Evolutionary conservation across 2,113 vertebrate genomes (phyloP).

Genomic region (Barnardius zonarius): DNA sequence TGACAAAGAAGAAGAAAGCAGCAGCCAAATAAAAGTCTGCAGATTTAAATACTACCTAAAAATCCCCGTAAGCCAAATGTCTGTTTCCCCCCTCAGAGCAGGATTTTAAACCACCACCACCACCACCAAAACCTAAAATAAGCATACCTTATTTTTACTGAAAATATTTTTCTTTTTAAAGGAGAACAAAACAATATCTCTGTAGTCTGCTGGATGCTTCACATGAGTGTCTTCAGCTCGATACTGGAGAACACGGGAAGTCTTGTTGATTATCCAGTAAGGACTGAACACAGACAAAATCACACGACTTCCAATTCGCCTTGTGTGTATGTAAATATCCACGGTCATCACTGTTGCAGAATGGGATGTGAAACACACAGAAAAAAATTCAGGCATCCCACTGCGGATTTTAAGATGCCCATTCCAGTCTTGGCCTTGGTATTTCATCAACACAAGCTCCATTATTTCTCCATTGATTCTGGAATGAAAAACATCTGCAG

Average conservation of each 20-base stretch:
- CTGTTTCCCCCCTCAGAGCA: neutral
- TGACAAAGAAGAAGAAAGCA: neutral
- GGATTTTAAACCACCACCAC: neutral
- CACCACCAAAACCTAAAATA: neutral
- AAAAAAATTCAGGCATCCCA: slow-evolving; percentile 82
- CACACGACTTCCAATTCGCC: slow-evolving; percentile 57
- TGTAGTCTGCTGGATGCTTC: slow-evolving; percentile 90
- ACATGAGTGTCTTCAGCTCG: slow-evolving; percentile 84
- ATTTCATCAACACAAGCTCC: slow-evolving; percentile 85
- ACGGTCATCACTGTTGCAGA: slow-evolving; percentile 58
- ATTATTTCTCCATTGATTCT: slow-evolving; percentile 83
- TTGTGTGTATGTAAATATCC: slow-evolving; percentile 81
- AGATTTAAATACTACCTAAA: neutral
- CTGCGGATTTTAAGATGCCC: slow-evolving; percentile 79
- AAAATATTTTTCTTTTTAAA: slow-evolving; percentile 95
- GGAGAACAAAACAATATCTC: slow-evolving; percentile 91
- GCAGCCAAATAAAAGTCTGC: neutral
- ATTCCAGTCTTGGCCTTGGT: slow-evolving; percentile 90
- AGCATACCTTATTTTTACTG: slow-evolving; percentile 90
- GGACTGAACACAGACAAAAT: slow-evolving; percentile 89
- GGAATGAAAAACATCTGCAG: slow-evolving; percentile 84
- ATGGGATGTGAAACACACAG: slow-evolving; percentile 79
- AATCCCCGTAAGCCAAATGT: neutral
- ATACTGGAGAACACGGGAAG: slow-evolving; percentile 91
- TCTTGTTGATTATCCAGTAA: slow-evolving; percentile 98